Evolutionary conservation across 2,888 invertebrate genomes (phyloP).

Genomic region (Drosophila sordidapex): DNA sequence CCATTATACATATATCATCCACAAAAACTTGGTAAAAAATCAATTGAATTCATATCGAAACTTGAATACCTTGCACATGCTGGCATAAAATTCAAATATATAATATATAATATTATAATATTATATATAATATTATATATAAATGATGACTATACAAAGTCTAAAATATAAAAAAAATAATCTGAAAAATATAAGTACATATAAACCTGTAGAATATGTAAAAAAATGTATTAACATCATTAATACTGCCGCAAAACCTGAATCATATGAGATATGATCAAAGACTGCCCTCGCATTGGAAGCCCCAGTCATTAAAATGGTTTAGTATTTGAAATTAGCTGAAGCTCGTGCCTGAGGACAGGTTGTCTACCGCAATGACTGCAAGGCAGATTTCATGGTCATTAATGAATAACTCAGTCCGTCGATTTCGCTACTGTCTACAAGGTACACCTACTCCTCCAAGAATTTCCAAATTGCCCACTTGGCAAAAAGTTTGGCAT

Average conservation of each 20-base stretch:
- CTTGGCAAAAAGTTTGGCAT: conserved; percentile 50
- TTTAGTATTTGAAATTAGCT: conserved; percentile 23
- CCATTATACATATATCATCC: conserved; percentile 29
- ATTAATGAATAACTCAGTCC: conserved; percentile 60
- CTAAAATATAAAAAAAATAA: not conserved
- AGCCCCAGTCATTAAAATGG: conserved; percentile 10
- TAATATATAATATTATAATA: no score
- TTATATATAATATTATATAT: not conserved
- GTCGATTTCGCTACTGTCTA: conserved; percentile 28
- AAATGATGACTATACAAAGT: not conserved
- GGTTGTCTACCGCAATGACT: conserved; percentile 66
- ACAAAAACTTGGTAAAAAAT: conserved; percentile 3
- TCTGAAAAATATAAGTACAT: not conserved
- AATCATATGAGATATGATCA: conserved; percentile 2
- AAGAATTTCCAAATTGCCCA: conserved; percentile 59
- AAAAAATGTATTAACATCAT: not conserved
- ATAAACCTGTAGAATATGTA: not conserved
- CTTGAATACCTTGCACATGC: not conserved
- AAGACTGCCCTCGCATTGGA: not conserved
- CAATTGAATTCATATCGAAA: conserved; percentile 4
- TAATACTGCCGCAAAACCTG: not conserved
- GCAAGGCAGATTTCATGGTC: conserved; percentile 82
- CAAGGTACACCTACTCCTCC: conserved; percentile 37
- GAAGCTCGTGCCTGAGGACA: conserved; percentile 57
- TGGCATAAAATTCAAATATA: not conserved